A percentile compares a stretch with the other conserved stretches of the same genome.
phyloP scores from a whole-genome alignment of 2,113 vertebrate species.

The Gymnocephalus cernua region DNA sequence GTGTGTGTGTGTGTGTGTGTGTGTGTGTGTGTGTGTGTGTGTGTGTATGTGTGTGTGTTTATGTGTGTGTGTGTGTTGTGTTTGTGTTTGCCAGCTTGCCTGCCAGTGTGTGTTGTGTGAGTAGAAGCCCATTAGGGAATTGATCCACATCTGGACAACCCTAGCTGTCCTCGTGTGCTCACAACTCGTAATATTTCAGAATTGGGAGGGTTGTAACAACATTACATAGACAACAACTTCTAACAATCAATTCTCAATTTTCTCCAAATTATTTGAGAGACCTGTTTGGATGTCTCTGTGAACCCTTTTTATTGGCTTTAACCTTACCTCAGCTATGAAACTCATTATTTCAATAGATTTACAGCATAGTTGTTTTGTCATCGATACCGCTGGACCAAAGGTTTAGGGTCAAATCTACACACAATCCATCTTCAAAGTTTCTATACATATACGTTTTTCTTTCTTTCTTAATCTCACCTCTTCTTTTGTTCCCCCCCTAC shows the following conservation, averaged over 20 bases:
- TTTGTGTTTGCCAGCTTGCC: not conserved
- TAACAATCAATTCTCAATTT: not conserved
- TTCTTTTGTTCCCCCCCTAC: not conserved
- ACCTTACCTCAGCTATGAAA: not conserved
- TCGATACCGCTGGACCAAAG: not conserved
- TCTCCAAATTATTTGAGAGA: not conserved
- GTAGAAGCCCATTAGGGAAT: conserved; percentile 72
- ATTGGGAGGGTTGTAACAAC: conserved; percentile 32
- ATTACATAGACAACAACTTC: not conserved
- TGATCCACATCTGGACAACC: conserved; percentile 73
- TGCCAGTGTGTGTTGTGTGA: conserved; percentile 22
- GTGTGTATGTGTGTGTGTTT: conserved; percentile 20
- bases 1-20: conserved; percentile 23
- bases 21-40: conserved; percentile 33
- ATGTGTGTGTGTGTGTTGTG: conserved; percentile 20
- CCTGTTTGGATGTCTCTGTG: not conserved
- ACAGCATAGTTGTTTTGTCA: not conserved
- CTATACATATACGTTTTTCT: not conserved
- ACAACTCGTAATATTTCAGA: conserved; percentile 26
- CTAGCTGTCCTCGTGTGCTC: conserved; percentile 25
- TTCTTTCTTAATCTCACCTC: not conserved
- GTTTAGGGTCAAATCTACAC: not conserved
- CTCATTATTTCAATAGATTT: not conserved
- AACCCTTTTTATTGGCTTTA: not conserved
- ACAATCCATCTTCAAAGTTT: not conserved